These are phyloP conservation scores for Alentia gelatinosa DNA, from an alignment of 2,888 invertebrate species.

Conservation along the genomic window DNA sequence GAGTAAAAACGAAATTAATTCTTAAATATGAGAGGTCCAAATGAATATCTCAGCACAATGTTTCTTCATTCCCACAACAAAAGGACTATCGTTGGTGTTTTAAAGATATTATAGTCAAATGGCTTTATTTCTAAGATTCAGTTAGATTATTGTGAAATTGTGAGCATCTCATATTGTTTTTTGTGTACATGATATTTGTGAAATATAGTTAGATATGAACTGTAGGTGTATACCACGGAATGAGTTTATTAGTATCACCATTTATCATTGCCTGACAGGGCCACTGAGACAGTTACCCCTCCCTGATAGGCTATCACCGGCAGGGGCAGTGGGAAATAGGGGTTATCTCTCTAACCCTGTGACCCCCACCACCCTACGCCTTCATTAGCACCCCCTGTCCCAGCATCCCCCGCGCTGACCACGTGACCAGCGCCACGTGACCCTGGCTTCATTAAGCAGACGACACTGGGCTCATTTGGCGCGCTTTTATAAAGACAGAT, in stretches of 20 bases:
- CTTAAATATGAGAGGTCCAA: no score
- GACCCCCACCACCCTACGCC: conserved; percentile 14
- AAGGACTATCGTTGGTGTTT: no score
- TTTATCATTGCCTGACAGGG: background rate
- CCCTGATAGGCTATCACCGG: background rate
- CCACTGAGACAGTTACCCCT: background rate
- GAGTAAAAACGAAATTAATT: no score
- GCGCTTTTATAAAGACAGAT: conserved; percentile 51
- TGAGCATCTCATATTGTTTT: no score
- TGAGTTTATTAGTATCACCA: background rate
- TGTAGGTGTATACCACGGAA: background rate
- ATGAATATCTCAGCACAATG: no score
- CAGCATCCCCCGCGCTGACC: background rate
- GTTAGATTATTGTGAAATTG: no score
- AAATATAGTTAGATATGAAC: no score
- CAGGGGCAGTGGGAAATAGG: background rate
- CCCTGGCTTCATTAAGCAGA: conserved; percentile 35
- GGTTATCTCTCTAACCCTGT: conserved; percentile 11
- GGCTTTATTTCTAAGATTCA: no score
- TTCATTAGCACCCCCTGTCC: conserved; percentile 45
- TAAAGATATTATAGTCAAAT: no score
- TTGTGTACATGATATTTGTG: no score
- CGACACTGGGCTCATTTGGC: conserved; percentile 40
- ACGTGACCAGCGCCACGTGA: conserved; percentile 44
- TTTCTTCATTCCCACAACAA: no score